phyloP scores from a whole-genome alignment of 2,113 vertebrate species.

The Ammodytes dubius region DNA sequence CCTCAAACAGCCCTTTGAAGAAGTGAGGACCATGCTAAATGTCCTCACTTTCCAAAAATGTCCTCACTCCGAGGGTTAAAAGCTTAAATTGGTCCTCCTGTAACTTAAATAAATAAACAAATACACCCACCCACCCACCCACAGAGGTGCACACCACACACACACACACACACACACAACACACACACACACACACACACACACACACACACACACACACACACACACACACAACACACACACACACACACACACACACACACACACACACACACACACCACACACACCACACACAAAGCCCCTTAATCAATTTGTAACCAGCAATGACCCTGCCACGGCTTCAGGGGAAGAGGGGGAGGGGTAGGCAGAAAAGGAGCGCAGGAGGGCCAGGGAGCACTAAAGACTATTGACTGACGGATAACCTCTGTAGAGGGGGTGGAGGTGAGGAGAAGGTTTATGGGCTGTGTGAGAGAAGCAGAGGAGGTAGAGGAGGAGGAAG shows the following conservation, averaged over 20 bases:
- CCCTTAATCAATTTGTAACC: slow-evolving; percentile 59
- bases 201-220: neutral
- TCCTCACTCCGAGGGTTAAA: no score
- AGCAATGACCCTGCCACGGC: slow-evolving; percentile 59
- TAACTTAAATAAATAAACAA: no score
- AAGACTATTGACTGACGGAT: slow-evolving; percentile 79
- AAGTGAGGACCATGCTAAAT: no score
- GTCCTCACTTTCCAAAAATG: no score
- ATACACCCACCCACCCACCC: no score
- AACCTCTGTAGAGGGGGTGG: slow-evolving; percentile 71
- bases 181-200: neutral
- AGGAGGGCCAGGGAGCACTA: slow-evolving; percentile 65
- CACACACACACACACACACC: neutral
- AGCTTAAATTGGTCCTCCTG: no score
- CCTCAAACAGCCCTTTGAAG: no score
- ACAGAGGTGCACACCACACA: neutral
- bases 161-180: no score
- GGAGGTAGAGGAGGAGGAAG: slow-evolving; percentile 5
- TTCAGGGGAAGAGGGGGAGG: slow-evolving; percentile 13
- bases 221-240: neutral
- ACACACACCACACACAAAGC: slow-evolving; percentile 7
- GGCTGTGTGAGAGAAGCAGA: slow-evolving; percentile 37
- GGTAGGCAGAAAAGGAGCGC: slow-evolving; percentile 33
- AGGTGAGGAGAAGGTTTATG: slow-evolving; percentile 57
- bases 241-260: no score